Conservation (phyloP, 2,888 invertebrate genomes). For the Acronicta psi region DNA sequence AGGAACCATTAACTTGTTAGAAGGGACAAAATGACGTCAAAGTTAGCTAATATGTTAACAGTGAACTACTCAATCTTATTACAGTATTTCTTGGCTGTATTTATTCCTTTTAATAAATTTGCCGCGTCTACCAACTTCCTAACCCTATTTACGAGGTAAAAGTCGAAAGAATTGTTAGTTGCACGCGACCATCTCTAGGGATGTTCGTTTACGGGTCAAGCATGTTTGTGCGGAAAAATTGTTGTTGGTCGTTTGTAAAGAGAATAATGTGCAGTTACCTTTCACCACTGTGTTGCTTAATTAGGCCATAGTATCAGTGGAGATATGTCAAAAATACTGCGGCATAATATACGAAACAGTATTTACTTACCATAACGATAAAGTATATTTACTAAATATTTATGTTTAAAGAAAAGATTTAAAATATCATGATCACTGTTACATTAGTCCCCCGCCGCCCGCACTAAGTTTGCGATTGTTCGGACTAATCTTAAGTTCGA, state of each 20-base stretch:
- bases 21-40: constrained; percentile 40
- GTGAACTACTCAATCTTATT: constrained; percentile 54
- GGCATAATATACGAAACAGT: too few species aligned
- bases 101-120: constrained; percentile 56
- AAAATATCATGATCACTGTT: too few species aligned
- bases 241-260: background rate
- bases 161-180: constrained; percentile 53
- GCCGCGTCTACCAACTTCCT: constrained; percentile 43
- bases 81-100: constrained; percentile 41
- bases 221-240: constrained; percentile 3
- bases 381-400: too few species aligned
- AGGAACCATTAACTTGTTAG: constrained; percentile 26
- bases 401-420: too few species aligned
- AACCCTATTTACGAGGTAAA: constrained; percentile 52
- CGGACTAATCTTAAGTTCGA: too few species aligned
- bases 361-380: too few species aligned
- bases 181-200: constrained; percentile 35
- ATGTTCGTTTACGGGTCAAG: constrained; percentile 36
- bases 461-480: too few species aligned
- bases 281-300: too few species aligned
- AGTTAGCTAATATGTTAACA: constrained; percentile 43
- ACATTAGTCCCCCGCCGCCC: too few species aligned
- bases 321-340: too few species aligned
- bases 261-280: background rate
- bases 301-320: too few species aligned